Base-by-base conservation (phyloP, 1,140 invertebrate genomes). In the Belonocnema kinseyi region DNA sequence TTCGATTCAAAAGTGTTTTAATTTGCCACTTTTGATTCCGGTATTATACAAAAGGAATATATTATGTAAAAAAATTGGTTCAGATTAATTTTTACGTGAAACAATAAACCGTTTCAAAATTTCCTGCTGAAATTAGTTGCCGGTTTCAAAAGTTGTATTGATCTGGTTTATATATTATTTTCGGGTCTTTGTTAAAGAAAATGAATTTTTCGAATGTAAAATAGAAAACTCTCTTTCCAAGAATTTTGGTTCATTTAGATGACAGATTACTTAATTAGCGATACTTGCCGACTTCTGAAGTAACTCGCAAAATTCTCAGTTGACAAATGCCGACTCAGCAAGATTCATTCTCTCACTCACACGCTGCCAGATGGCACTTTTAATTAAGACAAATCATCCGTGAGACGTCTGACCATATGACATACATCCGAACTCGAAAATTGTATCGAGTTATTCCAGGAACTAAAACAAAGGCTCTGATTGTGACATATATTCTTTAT, bases 321-420 rank as follows among this genome's bases (percentile, higher is more conserved):
- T 66, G 61, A 66, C 61, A 66, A 66, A 66, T 66, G 61, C 61
- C 61, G 40, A 66, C 61, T 66, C 61, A 66, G 33, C 33, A 66
- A 40, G 33, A 66, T 66, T 66, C 61, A 66, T 66, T n/a, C 61
- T 66, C 61, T 66, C 61, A 66, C 61, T 66, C 33, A 33, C 61
- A 16, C 61, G 5, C 26, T 66, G 61, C 61, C 61, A 66, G 61
- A 66, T 66, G 61, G 26, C 33, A 33, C 14, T 66, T 66, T 66
- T 66, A 66, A 66, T 66, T 66, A 66, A 66, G 61, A 66, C 61
- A 66, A 66, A 66, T 66, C 61, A 66, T 66, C 61, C 61, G 21
- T 46, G 14, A 10, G 61, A 66, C 61, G 61, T 66, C 40, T 66
- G 61, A 66, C 61, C 61, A 66, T 33, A 66, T 33, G 61, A 40